phyloP scores from a whole-genome alignment of 2,797 vertebrate species.

The Yasuhikotakia modesta region DNA sequence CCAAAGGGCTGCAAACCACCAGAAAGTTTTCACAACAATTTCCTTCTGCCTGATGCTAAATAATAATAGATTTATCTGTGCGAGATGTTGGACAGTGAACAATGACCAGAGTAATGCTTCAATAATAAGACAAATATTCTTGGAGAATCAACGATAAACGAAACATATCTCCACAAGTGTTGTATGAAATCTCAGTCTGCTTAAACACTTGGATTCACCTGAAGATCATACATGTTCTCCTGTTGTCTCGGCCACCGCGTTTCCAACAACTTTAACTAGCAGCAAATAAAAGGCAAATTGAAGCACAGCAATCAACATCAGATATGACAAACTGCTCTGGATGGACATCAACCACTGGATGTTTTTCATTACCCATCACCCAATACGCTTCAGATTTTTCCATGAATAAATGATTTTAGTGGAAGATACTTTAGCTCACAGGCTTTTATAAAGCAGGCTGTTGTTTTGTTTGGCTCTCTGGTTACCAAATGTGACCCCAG shows the following conservation, averaged over 20 bases:
- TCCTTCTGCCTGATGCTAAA: constrained; percentile 6
- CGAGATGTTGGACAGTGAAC: not conserved
- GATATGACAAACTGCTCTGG: not conserved
- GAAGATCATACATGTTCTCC: no score
- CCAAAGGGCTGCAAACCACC: constrained; percentile 3
- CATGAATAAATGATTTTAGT: not conserved
- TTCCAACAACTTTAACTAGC: not conserved
- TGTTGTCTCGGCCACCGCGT: not conserved
- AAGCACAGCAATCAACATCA: not conserved
- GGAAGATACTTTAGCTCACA: not conserved
- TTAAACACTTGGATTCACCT: no score
- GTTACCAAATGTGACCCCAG: constrained; percentile 17
- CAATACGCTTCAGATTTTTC: not conserved
- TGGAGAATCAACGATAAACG: not conserved
- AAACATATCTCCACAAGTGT: no score
- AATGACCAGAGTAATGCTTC: not conserved
- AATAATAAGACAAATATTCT: not conserved
- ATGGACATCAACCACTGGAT: not conserved
- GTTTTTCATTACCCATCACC: not conserved
- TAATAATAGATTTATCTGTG: not conserved
- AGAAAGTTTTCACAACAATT: no score
- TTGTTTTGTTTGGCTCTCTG: not conserved
- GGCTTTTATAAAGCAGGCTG: not conserved
- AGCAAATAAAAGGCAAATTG: not conserved
- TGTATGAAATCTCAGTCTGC: no score